phyloP scores from a whole-genome alignment of 2,113 vertebrate genomes.

The Rhinopithecus roxellana region DNA sequence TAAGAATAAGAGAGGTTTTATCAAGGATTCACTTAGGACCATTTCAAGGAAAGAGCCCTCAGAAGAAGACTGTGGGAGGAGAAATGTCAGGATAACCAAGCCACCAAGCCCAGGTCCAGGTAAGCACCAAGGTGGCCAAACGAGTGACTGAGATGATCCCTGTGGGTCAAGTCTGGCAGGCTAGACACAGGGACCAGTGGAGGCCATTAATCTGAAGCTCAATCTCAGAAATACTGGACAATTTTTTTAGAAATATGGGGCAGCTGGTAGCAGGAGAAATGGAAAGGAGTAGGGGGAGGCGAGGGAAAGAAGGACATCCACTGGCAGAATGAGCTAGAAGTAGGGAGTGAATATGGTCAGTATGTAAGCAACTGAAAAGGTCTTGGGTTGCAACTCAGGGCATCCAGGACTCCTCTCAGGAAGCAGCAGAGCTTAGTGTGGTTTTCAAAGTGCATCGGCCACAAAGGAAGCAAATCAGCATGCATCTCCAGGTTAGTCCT shows the following conservation, averaged over 20 bases:
- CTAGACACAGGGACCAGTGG: background rate
- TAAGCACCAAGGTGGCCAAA: background rate
- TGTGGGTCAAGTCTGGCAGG: background rate
- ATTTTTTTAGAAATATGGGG: background rate
- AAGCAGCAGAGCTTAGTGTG: background rate
- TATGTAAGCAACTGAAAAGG: background rate
- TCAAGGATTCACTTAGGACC: background rate
- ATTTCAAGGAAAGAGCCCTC: background rate
- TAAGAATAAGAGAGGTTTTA: background rate
- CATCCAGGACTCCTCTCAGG: background rate
- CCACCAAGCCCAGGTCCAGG: background rate
- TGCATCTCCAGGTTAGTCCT: background rate
- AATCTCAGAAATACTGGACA: background rate
- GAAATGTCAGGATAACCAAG: background rate
- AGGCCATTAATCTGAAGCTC: background rate
- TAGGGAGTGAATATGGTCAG: background rate
- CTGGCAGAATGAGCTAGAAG: background rate
- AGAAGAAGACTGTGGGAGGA: background rate
- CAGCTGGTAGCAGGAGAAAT: background rate
- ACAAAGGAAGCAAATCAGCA: background rate
- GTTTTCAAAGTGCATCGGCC: background rate
- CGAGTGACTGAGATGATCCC: background rate
- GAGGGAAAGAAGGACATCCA: background rate
- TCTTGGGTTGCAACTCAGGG: background rate
- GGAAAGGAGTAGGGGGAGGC: fast-evolving